Percentiles rank a stretch among this genome's conserved stretches.
Conservation (phyloP, 2,113 vertebrate genomes). For the Protobothrops mucrosquamatus region DNA sequence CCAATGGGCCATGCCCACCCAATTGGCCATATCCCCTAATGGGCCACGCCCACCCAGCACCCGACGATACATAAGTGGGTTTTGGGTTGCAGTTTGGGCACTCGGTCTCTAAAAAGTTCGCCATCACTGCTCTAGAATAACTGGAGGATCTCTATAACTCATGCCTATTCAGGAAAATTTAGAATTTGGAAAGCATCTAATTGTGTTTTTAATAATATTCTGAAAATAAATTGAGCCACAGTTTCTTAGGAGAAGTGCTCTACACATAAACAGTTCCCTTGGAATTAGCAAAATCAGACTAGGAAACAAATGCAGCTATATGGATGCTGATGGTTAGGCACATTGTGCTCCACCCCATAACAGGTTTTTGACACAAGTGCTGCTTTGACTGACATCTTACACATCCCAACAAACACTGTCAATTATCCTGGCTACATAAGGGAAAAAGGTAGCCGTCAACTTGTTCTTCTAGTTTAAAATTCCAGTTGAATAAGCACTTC, state of each 20-base stretch:
- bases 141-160: background rate
- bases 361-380: background rate
- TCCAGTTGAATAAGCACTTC: conserved; percentile 58
- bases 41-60: too few relatives aligned
- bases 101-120: too few relatives aligned
- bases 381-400: background rate
- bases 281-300: background rate
- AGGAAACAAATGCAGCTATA: background rate
- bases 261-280: background rate
- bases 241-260: background rate
- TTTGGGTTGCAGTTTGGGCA: too few relatives aligned
- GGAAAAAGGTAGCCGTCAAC: background rate
- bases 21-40: too few relatives aligned
- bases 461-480: conserved; percentile 59
- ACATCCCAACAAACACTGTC: background rate
- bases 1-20: too few relatives aligned
- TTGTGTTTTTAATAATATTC: background rate
- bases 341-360: background rate
- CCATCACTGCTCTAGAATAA: background rate
- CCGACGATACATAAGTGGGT: too few relatives aligned
- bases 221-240: background rate
- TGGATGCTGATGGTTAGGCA: background rate
- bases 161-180: background rate
- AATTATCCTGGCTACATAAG: background rate
- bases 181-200: background rate